These are phyloP conservation scores for Lichenostomus cassidix DNA, from an alignment of 2,113 vertebrate genomes.

Conservation along the genomic window DNA sequence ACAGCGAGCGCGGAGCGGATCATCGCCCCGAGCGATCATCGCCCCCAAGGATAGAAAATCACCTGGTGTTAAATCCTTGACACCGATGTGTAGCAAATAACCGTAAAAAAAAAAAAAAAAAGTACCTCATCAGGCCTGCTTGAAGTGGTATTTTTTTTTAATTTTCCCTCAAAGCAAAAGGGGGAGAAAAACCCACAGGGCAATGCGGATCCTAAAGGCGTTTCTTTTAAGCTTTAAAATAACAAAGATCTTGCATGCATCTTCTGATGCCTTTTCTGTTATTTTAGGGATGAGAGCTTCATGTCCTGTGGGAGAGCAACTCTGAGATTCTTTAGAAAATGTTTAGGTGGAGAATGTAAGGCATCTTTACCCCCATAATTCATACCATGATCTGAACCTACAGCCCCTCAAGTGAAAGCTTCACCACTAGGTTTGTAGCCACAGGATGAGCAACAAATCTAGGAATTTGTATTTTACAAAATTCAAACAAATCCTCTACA, in stretches of 20 bases:
- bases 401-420: not conserved
- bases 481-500: not conserved
- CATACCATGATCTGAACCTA: not conserved
- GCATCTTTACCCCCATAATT: not conserved
- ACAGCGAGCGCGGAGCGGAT: not conserved
- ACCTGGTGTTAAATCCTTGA: fast-evolving
- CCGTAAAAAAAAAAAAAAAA: not conserved
- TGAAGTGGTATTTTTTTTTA: not conserved
- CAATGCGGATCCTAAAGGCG: not conserved
- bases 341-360: fast-evolving
- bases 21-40: not conserved
- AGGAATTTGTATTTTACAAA: not conserved
- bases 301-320: not conserved
- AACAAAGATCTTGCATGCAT: fast-evolving
- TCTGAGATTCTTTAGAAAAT: not conserved
- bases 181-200: not conserved
- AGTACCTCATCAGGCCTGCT: not conserved
- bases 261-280: not conserved
- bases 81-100: too few relatives aligned
- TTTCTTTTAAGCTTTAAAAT: not conserved
- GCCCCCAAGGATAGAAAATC: fast-evolving
- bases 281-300: not conserved
- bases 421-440: not conserved
- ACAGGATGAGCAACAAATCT: not conserved
- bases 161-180: not conserved